Base-by-base conservation (phyloP, 1,140 invertebrate species). In the Bombus pascuorum region DNA sequence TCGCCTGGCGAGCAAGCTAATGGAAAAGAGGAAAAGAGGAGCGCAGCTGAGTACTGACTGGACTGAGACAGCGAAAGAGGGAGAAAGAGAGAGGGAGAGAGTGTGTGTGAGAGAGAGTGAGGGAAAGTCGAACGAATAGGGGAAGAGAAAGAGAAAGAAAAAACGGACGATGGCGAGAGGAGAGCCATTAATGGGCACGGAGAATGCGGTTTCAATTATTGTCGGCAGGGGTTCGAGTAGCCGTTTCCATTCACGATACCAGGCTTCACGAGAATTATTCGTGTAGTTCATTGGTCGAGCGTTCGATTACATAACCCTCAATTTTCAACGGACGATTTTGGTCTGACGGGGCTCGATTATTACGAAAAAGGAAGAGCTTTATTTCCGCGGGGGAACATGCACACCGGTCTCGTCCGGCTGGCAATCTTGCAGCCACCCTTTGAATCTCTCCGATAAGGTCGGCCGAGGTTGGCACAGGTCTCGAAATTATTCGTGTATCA, bases 201-300 rank as follows among this genome's bases (percentile, higher is more conserved):
- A 90, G 91, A 93, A 93, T 92, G 93, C 90, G 93, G 92, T 94
- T 94, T 93, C 93, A 94, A 93, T 94, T 93, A 94, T 94, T 93
- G 91, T 85, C 83, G 86, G 89, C 85, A 86, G 87, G 90, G 88
- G 87, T 89, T 89, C 88, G 91, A 83, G 85, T 92, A 87, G 88
- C 83, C 86, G 91, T 92, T 93, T 93, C 91, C 91, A 92, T 90
- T 87, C 78, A 84, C 85, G 85, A 89, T 87, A 90, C 70, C 82
- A 42, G 25, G 73, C 77, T 89, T 66, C 68, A 72, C 74, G 57
- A 37, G 82, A 90, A 90, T 90, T 90, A 89, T 87, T 87, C 88
- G 85, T 68, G 76, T 80, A 81, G 88, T 80, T 89, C 81, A 80
- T 78, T 57, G 85, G 57, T 53, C 47, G 66, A 83, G 65, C 70